phyloP scores from a whole-genome alignment of 2,113 vertebrate species.

The Lamprologus sp. region DNA sequence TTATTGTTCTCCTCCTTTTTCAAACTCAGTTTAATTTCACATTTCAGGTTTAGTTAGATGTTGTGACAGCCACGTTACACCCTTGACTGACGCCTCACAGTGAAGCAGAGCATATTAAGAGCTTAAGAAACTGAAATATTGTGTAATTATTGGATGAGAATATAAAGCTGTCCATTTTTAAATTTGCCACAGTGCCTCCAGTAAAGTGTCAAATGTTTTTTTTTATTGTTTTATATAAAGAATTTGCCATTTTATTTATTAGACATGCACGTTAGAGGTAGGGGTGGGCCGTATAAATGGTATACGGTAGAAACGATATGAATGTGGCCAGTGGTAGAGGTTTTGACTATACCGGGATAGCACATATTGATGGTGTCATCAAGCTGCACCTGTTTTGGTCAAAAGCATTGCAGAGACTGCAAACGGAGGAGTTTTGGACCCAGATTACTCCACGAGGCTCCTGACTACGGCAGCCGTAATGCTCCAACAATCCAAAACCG shows the following conservation, averaged over 20 bases:
- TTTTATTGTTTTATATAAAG: background rate
- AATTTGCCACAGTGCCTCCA: background rate
- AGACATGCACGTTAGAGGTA: background rate
- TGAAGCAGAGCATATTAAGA: rapidly evolving
- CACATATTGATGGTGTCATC: background rate
- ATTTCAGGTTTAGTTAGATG: background rate
- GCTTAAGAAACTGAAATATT: background rate
- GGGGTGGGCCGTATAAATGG: background rate
- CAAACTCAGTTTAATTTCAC: background rate
- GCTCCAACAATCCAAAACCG: background rate
- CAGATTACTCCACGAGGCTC: rapidly evolving
- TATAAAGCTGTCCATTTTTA: background rate
- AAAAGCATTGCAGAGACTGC: rapidly evolving
- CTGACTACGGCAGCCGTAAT: rapidly evolving
- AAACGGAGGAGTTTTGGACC: background rate
- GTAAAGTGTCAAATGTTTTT: background rate
- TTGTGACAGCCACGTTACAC: background rate
- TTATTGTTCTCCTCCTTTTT: background rate
- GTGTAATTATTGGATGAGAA: background rate
- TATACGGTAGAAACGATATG: rapidly evolving
- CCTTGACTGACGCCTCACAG: background rate
- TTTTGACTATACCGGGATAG: background rate
- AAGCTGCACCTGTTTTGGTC: background rate
- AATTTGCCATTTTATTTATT: background rate
- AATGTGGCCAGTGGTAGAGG: background rate